Base-by-base conservation (phyloP, 2,113 vertebrate species). In the Polypterus senegalus region DNA sequence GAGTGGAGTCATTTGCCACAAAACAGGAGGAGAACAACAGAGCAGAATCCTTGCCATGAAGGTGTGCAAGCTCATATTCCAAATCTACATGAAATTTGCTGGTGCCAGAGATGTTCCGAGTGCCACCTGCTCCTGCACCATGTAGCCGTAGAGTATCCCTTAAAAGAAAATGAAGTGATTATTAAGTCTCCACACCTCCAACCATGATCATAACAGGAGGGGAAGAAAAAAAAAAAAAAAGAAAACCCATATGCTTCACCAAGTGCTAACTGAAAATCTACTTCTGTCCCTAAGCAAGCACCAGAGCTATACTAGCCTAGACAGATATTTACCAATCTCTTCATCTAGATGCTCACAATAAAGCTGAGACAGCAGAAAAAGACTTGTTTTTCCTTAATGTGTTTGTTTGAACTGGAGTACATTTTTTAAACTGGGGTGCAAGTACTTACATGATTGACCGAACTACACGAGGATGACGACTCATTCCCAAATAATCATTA, bases 401-500 rank as follows among this genome's bases (percentile, higher is more conserved):
- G 27, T 27, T 27, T 27, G 27, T 27, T 27, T 27, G 27, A 27
- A 27, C 27, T 27, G 27, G 27, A 27, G 27, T 27, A 27, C 2
- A 27, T 27, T 27, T 27, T 27, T 27, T 27, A 27, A 27, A 27
- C 27, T 27, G 27, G 27, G 27, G 27, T 27, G 27, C 27, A 27
- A 4, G 43, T 62, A 88, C 96, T 94, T 71, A 98, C 96, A 89
- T 87, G 8, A 97, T 91, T 0, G 92, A 81, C 59, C 87, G 86
- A 44, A 90, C 82, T 8, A 98, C 92, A 1, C 82, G 82, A 1
- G 93, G 92, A 67, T 98, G 93, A 10, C 94, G 89, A 72, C 96
- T 98, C 96, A 98, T 98, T 49, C 94, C 96, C 54, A 98, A 86
- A 74, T 98, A 98, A 67, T 97, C 94, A 0, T 98, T 98, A 83